These are phyloP conservation scores for Cryptomyrus ogoouensis DNA, from an alignment of 2,113 vertebrate species.

Conservation along the genomic window DNA sequence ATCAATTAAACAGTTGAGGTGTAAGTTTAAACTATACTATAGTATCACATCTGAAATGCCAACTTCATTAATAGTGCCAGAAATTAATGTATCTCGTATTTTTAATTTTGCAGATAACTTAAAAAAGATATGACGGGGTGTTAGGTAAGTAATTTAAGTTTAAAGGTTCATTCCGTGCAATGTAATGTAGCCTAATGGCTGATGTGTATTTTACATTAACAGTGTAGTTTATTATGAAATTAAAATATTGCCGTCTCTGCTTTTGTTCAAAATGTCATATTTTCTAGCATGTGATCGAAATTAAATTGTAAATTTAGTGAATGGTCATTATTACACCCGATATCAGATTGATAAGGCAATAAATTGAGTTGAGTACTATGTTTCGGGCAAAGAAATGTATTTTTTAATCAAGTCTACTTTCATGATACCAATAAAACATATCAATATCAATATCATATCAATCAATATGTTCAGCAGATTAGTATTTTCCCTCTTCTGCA, in stretches of 20 bases:
- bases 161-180: background rate
- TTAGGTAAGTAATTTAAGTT: background rate
- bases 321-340: background rate
- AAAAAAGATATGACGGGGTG: background rate
- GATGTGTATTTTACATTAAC: background rate
- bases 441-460: constrained; percentile 4
- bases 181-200: background rate
- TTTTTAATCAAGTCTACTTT: background rate
- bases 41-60: background rate
- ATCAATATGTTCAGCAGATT: constrained; percentile 25
- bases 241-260: background rate
- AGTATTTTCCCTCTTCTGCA: background rate
- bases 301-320: background rate
- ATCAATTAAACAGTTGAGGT: background rate
- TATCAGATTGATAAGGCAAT: background rate
- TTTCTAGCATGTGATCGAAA: background rate
- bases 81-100: background rate
- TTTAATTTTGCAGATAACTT: background rate
- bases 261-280: background rate
- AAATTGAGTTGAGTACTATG: background rate
- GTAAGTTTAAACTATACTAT: background rate
- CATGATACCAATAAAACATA: background rate
- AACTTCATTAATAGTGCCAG: background rate
- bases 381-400: background rate
- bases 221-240: background rate